Evolutionary conservation across 2,797 vertebrate species (phyloP).

Genomic region (Tamandua tetradactyla): DNA sequence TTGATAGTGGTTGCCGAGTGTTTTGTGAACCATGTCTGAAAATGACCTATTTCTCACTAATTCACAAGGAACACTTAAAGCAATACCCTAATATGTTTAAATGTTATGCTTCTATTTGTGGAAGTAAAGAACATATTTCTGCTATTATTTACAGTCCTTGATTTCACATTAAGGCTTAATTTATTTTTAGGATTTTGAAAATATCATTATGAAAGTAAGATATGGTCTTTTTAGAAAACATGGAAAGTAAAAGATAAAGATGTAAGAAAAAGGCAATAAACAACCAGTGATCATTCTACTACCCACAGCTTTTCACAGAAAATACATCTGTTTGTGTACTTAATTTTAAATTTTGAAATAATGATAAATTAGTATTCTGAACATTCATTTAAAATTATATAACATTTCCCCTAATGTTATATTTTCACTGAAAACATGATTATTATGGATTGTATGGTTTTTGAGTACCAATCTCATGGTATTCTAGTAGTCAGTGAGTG

Average conservation of each 20-base stretch:
- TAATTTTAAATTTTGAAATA: background rate
- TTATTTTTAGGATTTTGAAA: background rate
- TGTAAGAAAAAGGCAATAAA: background rate
- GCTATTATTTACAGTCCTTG: background rate
- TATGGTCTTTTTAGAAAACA: background rate
- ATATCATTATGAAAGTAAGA: background rate
- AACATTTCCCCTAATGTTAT: background rate
- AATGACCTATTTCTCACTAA: background rate
- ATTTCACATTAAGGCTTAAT: background rate
- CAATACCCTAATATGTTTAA: background rate
- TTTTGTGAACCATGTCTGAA: background rate
- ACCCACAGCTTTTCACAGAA: background rate
- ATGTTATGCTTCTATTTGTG: background rate
- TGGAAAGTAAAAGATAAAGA: background rate
- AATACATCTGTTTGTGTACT: background rate
- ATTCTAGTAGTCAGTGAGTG: background rate
- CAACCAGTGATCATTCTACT: background rate
- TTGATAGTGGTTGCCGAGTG: background rate
- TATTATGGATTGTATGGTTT: background rate
- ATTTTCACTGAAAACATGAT: background rate
- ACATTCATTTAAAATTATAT: background rate
- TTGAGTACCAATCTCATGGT: background rate
- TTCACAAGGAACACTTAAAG: background rate
- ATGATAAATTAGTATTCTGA: background rate
- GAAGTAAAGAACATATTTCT: background rate